Percentiles rank a stretch among this genome's conserved stretches.
These are phyloP conservation scores for Nannospalax galili DNA, from an alignment of 2,113 vertebrate species.

Conservation along the genomic window DNA sequence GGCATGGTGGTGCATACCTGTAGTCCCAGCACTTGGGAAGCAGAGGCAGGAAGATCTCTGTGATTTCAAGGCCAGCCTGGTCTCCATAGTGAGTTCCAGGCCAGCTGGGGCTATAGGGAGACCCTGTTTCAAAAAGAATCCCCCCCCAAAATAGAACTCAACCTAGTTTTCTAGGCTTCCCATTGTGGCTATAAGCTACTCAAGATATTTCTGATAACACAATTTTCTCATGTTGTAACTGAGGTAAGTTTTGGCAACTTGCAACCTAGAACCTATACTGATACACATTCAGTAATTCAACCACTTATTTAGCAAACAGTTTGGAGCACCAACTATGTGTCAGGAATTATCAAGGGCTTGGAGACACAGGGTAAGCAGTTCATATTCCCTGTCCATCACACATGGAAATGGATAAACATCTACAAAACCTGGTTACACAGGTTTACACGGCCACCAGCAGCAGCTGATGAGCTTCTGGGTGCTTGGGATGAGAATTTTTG, in stretches of 20 bases:
- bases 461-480: neutral
- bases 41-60: too few relatives aligned
- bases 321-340: neutral
- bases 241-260: neutral
- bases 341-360: accelerated
- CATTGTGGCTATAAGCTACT: too few relatives aligned
- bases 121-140: too few relatives aligned
- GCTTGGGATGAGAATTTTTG: neutral
- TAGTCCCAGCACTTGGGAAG: too few relatives aligned
- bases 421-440: accelerated
- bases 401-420: too few relatives aligned
- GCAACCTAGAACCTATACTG: neutral
- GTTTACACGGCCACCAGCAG: accelerated
- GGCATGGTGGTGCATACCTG: too few relatives aligned
- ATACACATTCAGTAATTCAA: neutral
- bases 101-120: too few relatives aligned
- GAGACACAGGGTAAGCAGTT: accelerated
- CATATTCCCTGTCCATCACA: too few relatives aligned
- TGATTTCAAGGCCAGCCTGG: too few relatives aligned
- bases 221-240: neutral
- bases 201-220: neutral
- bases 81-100: too few relatives aligned
- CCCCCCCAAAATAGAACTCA: too few relatives aligned
- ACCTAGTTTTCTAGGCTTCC: neutral
- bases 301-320: neutral